Evolutionary conservation across 2,797 vertebrate species (phyloP), one percentile per base, ranked within the genome.

Genomic region (Myripristis murdjan): DNA sequence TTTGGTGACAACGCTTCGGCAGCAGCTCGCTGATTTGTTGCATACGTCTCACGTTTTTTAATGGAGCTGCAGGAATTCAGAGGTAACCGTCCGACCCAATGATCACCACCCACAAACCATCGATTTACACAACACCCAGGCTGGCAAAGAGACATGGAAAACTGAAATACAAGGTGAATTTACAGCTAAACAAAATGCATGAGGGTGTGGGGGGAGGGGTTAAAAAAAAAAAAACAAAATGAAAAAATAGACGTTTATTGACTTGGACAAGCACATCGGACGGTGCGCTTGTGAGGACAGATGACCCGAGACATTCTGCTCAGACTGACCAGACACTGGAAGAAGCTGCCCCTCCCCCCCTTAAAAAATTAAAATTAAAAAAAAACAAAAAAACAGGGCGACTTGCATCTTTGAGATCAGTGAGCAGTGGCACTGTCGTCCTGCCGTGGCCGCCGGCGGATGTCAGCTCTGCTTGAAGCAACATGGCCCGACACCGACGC

Each of bases 241-340:
- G n/a, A 12, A 23, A 49, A 5, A 48, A 41, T 60, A 44, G 24
- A 37, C 8, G 64, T 31, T 53, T 48, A 67, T 43, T 67, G 61
- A 87, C 14, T 44, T 70, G 72, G 51, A 66, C 41, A 62, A 85
- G 87, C 82, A 79, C 77, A 79, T 75, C 44, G 62, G 77, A 85
- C 70, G 22, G 75, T 8, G 82, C 59, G 79, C 82, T 79, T 23
- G 35, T 56, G 77, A 75, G 64, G 82, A 88, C 73, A 64, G 67
- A 53, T 63, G 68, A 85, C n/a, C 57, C 1, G 74, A 43, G 52
- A 88, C 81, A 66, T 85, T 89, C 87, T 84, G 81, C 79, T 91
- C 79, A 63, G 35, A 72, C 64, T 54, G 75, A 82, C 70, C 76
- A 41, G 73, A 79, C 54, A 69, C 82, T 87, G 82, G 84, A 89